Percentiles rank a stretch among this genome's conserved stretches.
These are phyloP conservation scores for Thalassaphorura encarpata DNA, from an alignment of 1,140 invertebrate species.

Conservation along the genomic window DNA sequence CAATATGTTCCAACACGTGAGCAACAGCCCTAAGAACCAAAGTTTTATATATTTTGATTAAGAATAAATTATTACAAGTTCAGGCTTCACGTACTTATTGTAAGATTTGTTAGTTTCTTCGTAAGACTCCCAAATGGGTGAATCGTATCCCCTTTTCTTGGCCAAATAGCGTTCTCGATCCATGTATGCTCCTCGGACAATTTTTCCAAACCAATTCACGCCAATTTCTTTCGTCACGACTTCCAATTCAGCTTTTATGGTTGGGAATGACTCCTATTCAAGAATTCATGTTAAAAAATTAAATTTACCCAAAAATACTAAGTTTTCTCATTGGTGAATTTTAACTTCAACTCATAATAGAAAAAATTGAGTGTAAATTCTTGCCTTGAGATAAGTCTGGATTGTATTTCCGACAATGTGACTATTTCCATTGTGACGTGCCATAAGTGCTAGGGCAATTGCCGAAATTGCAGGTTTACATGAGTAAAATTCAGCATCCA, in stretches of 20 bases:
- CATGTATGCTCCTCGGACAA: constrained; percentile 41
- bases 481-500: constrained; percentile 39
- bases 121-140: constrained; percentile 35
- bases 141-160: constrained; percentile 12
- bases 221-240: constrained; percentile 28
- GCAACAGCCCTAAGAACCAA: constrained; percentile 20
- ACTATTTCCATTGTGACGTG: constrained; percentile 33
- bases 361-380: neutral
- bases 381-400: constrained; percentile 38
- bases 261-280: constrained; percentile 14
- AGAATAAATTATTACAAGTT: no score
- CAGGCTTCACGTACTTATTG: no score
- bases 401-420: constrained; percentile 35
- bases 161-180: constrained; percentile 37
- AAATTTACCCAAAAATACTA: neutral
- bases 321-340: neutral
- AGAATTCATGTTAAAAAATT: neutral
- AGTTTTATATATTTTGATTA: no score
- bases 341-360: neutral
- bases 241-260: constrained; percentile 29
- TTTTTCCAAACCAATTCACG: constrained; percentile 37
- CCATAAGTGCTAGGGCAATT: constrained; percentile 36
- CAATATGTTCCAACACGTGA: constrained; percentile 20
- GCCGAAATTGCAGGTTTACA: constrained; percentile 37
- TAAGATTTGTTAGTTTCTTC: constrained; percentile 35